Evolutionary conservation across 2,797 vertebrate genomes (phyloP).

Genomic region (Linurgus olivaceus): DNA sequence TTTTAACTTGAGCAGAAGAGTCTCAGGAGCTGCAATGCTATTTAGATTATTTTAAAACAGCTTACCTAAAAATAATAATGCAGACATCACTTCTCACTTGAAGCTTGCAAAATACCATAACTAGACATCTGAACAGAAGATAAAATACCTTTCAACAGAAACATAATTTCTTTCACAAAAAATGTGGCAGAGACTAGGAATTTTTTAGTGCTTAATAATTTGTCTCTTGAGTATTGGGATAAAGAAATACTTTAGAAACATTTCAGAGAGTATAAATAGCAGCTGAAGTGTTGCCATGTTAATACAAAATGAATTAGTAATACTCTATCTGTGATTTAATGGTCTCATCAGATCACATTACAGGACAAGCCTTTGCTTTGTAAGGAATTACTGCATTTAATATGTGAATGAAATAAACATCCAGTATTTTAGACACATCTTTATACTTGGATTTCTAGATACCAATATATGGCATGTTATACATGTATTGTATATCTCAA

Average conservation of each 20-base stretch:
- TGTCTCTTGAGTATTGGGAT: background rate
- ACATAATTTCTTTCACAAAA: background rate
- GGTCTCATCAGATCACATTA: background rate
- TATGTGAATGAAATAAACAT: background rate
- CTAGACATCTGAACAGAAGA: background rate
- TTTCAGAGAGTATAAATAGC: background rate
- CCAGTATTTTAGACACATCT: background rate
- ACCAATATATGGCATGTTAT: background rate
- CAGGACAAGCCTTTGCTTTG: background rate
- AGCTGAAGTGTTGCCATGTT: background rate
- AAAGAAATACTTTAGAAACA: background rate
- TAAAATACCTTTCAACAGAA: background rate
- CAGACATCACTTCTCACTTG: background rate
- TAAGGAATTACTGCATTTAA: background rate
- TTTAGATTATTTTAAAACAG: background rate
- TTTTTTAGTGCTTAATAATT: background rate
- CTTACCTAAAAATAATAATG: background rate
- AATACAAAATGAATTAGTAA: background rate
- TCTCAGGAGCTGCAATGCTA: background rate
- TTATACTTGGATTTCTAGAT: background rate
- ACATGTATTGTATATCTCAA: background rate
- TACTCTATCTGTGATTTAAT: background rate
- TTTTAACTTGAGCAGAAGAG: background rate
- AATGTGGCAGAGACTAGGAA: background rate
- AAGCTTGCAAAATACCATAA: background rate